A percentile compares a stretch with the other conserved stretches of the same genome.
These are phyloP conservation scores for Ophthalmolycus amberensis DNA, from an alignment of 2,113 vertebrate species.

Conservation along the genomic window DNA sequence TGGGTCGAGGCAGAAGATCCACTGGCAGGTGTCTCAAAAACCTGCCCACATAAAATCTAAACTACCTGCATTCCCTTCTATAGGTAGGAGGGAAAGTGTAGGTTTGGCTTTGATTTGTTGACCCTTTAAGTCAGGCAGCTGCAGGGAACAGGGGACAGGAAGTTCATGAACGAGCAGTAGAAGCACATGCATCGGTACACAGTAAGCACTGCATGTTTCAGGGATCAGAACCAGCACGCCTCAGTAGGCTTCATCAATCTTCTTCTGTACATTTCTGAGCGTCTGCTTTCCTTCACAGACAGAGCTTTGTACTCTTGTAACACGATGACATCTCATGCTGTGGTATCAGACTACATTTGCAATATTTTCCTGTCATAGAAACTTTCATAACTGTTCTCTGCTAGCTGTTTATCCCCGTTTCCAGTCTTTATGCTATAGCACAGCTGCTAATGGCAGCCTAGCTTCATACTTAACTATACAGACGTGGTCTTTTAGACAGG, in stretches of 20 bases:
- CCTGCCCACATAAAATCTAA: background rate
- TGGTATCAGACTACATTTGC: background rate
- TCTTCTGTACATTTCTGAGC: background rate
- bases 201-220: background rate
- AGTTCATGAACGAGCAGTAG: background rate
- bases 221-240: conserved; percentile 6
- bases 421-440: background rate
- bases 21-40: background rate
- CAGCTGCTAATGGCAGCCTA: background rate
- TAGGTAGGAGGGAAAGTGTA: background rate
- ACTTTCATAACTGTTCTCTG: conserved; percentile 9
- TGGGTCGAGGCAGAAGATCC: background rate
- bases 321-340: conserved; percentile 15
- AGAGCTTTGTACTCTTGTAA: conserved; percentile 27
- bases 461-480: background rate
- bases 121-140: background rate
- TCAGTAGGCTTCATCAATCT: background rate
- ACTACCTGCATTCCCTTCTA: background rate
- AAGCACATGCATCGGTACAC: background rate
- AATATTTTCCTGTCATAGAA: conserved; percentile 40
- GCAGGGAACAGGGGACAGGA: conserved; percentile 3
- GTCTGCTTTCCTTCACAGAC: conserved; percentile 7
- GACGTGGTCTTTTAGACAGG: background rate
- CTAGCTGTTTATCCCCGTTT: background rate
- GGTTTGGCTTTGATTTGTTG: background rate